These are phyloP conservation scores for Silurus lanzhouensis DNA, from an alignment of 2,797 vertebrate species.

Conservation along the genomic window DNA sequence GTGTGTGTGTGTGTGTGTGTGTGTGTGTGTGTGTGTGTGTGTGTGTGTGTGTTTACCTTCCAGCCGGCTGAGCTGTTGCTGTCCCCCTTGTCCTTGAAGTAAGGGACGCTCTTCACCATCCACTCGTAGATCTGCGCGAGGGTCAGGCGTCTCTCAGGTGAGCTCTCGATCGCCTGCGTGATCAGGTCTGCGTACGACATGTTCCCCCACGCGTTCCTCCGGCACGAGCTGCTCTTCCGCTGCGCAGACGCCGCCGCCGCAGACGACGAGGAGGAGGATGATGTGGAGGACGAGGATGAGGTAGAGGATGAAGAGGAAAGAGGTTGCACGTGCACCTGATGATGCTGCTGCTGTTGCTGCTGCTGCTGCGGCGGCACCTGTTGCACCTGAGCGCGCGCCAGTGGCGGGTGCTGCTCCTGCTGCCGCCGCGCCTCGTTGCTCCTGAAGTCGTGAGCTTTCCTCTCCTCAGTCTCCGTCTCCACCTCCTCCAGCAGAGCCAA, in stretches of 20 bases:
- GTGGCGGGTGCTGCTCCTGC: slow-evolving; percentile 68
- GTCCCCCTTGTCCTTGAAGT: slow-evolving; percentile 98
- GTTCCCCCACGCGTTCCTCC: slow-evolving; percentile 97
- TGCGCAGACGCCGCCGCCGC: slow-evolving; percentile 71
- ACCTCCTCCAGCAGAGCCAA: slow-evolving; percentile 85
- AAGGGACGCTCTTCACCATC: slow-evolving; percentile 97
- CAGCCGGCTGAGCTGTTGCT: slow-evolving; percentile 97
- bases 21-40: not conserved
- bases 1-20: not conserved
- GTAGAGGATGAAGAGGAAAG: slow-evolving; percentile 69
- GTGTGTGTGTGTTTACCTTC: slow-evolving; percentile 79
- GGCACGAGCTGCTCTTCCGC: slow-evolving; percentile 93
- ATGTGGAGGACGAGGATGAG: slow-evolving; percentile 50
- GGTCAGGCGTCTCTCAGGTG: slow-evolving; percentile 93
- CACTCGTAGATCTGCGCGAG: slow-evolving; percentile 98
- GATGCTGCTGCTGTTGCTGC: slow-evolving; percentile 60
- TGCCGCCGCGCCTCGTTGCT: slow-evolving; percentile 69
- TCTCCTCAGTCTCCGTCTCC: slow-evolving; percentile 72
- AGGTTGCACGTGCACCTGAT: slow-evolving; percentile 75
- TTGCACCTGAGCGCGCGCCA: slow-evolving; percentile 50
- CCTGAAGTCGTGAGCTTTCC: slow-evolving; percentile 50
- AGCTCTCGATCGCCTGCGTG: slow-evolving; percentile 95
- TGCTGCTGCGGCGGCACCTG: slow-evolving; percentile 75
- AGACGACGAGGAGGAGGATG: slow-evolving; percentile 56
- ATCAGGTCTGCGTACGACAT: slow-evolving; percentile 98